Conservation (phyloP, 2,888 invertebrate genomes). For the Acanthosepion esculentum region DNA sequence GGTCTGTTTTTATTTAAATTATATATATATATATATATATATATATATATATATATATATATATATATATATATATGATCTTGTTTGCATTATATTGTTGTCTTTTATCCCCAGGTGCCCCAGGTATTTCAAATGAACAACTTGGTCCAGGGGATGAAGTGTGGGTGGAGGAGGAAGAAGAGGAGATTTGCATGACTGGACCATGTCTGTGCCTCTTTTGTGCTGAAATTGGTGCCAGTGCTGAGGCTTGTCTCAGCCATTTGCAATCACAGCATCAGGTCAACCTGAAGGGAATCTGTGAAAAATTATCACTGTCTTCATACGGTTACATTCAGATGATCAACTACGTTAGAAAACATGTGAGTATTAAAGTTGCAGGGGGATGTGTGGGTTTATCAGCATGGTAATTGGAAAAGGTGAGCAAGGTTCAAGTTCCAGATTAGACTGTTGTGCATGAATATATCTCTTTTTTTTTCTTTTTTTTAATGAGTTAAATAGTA, state of each 20-base stretch:
- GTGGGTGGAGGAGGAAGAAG: slow-evolving; percentile 54
- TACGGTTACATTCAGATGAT: slow-evolving; percentile 72
- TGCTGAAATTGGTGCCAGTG: slow-evolving; percentile 53
- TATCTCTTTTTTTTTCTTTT: too few species aligned
- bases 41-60: too few species aligned
- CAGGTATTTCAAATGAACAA: not conserved
- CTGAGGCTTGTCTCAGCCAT: slow-evolving; percentile 59
- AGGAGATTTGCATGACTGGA: slow-evolving; percentile 55
- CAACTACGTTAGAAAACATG: slow-evolving; percentile 70
- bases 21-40: too few species aligned
- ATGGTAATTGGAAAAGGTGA: too few species aligned
- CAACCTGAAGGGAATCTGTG: slow-evolving; percentile 57
- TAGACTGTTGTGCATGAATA: too few species aligned
- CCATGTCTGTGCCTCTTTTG: slow-evolving; percentile 66
- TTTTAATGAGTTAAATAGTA: too few species aligned
- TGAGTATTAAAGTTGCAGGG: slow-evolving; percentile 52
- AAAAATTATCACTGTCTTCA: slow-evolving; percentile 63
- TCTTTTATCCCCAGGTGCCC: not conserved
- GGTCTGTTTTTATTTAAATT: too few species aligned
- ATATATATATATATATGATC: too few species aligned
- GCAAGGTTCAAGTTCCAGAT: too few species aligned
- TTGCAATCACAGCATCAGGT: slow-evolving; percentile 61
- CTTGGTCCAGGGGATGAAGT: slow-evolving; percentile 50
- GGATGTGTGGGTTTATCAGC: too few species aligned
- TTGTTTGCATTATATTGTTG: too few species aligned